Evolutionary conservation across 2,888 invertebrate genomes (phyloP), one percentile per base, ranked within the genome.

Genomic region (Thereva nobilitata): DNA sequence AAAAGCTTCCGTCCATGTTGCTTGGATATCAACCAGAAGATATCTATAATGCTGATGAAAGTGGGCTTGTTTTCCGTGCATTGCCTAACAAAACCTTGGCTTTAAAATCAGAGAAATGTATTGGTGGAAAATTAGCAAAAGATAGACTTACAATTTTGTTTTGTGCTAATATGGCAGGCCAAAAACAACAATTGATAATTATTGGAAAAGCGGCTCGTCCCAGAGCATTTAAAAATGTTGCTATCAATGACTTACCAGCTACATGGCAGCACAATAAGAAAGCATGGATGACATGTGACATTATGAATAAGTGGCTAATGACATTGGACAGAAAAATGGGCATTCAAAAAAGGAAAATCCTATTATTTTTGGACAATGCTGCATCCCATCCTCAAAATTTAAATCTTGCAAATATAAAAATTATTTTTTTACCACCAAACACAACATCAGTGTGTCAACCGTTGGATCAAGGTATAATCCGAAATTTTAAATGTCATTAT

Each of bases 191-290:
- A 65, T 71, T 57, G 12, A 47, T 78, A 40, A 73, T 76, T 34
- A 75, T 76, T 68, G 75, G 75, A 56, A 76, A 76, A 72, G 72
- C 73, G 23, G 70, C 71, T 72, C 73, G 74, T 9, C 73, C 74
- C 12, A 70, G 73, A 4, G 77, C 75, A 73, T 78, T 77, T 40
- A 75, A 75, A 70, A 6, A 45, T 45, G 45, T 45, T 45, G 45
- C 74, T 75, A 70, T 71, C 74, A 5, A 74, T 61, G 49, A 44
- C 34, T 61, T 61, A 44, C 61, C 47, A 10, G 49, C 38, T 44
- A 49, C 47, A 23, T 61, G 61, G 61, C 8, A 37, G n/a, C 35
- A 6, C 5, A 2, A 45, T 4, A 45, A 45, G 10, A 66, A 59
- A 49, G 47, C 52, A 10, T 66, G 59, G 59, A 50, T 57, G 59